Evolutionary conservation across 2,888 invertebrate genomes (phyloP).

Genomic region (Taenaris catops): DNA sequence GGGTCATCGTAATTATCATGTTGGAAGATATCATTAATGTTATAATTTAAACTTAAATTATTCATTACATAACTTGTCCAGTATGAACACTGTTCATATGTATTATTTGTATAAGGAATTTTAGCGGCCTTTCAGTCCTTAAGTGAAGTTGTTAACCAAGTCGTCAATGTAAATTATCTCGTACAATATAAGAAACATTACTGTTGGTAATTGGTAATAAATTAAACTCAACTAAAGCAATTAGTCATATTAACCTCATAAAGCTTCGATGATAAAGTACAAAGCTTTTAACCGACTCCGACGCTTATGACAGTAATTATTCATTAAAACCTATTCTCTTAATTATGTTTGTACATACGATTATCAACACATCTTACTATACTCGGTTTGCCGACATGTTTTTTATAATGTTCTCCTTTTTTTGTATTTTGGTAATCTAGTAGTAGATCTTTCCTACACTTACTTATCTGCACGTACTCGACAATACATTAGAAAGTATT

Average conservation of each 20-base stretch:
- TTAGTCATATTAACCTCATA: constrained; percentile 13
- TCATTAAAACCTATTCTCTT: not conserved
- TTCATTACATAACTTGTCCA: too few relatives aligned
- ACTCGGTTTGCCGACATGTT: too few relatives aligned
- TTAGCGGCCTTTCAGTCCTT: not conserved
- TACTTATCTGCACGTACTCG: too few relatives aligned
- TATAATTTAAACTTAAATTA: too few relatives aligned
- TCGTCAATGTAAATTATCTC: not conserved
- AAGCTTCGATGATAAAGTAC: constrained; percentile 10
- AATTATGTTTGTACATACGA: not conserved
- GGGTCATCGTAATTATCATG: too few relatives aligned
- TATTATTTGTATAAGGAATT: not conserved
- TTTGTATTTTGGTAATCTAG: too few relatives aligned
- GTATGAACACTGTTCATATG: too few relatives aligned
- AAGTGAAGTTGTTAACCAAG: not conserved
- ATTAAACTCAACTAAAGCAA: constrained; percentile 13
- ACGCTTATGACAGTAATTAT: constrained; percentile 4
- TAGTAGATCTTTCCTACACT: too few relatives aligned
- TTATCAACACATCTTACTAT: not conserved
- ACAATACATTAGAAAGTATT: too few relatives aligned
- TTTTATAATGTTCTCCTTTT: too few relatives aligned
- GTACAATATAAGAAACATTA: not conserved
- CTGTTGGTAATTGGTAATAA: constrained; percentile 12
- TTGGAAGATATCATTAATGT: too few relatives aligned
- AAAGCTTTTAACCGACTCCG: constrained; percentile 10